These are phyloP conservation scores for Xenus cinereus DNA, from an alignment of 2,113 vertebrate genomes.

Conservation along the genomic window DNA sequence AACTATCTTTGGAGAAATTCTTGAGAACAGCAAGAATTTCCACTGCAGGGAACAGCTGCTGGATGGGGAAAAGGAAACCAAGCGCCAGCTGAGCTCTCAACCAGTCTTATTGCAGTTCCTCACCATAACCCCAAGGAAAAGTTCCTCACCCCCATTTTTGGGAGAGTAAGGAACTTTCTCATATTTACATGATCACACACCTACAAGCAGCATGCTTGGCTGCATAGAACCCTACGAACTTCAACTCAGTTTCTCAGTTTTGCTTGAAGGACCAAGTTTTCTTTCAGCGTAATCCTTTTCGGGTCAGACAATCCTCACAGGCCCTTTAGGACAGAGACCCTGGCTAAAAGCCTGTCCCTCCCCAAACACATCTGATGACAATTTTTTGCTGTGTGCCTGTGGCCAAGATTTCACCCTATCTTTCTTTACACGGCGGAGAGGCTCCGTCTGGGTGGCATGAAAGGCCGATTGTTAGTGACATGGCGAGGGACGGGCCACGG, in stretches of 20 bases:
- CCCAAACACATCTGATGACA: neutral
- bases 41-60: neutral
- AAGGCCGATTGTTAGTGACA: constrained; percentile 6
- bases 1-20: neutral
- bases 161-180: neutral
- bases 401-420: neutral
- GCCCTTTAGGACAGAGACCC: neutral
- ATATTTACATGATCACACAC: neutral
- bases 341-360: neutral
- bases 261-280: neutral
- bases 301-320: neutral
- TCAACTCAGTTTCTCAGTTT: neutral
- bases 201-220: neutral
- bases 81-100: neutral
- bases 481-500: neutral
- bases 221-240: neutral
- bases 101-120: neutral
- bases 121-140: neutral
- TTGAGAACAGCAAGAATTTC: neutral
- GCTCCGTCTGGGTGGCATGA: neutral
- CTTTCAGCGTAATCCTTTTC: neutral
- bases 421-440: neutral
- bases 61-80: neutral
- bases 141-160: neutral
- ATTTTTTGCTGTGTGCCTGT: neutral